Evolutionary conservation across 2,113 vertebrate genomes (phyloP).

Genomic region (Cathartes aura): DNA sequence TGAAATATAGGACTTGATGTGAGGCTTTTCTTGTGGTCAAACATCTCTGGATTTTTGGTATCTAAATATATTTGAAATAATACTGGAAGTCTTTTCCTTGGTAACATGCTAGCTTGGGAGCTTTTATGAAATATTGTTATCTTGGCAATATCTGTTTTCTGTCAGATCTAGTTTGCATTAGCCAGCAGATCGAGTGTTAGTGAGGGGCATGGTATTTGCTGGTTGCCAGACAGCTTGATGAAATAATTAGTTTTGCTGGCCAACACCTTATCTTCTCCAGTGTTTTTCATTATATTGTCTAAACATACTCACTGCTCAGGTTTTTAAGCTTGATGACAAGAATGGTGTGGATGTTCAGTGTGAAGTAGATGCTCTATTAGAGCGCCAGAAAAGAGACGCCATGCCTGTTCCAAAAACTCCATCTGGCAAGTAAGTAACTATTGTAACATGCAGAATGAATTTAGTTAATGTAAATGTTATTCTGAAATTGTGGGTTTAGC

Average conservation of each 20-base stretch:
- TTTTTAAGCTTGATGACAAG: constrained; percentile 95
- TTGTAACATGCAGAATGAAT: neutral
- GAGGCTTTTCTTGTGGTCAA: neutral
- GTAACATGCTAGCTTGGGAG: neutral
- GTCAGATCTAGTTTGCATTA: neutral
- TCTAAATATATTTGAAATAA: neutral
- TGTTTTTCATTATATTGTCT: neutral
- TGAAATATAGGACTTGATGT: neutral
- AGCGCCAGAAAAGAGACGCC: constrained; percentile 90
- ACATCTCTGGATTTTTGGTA: neutral
- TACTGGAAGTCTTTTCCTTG: neutral
- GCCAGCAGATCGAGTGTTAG: neutral
- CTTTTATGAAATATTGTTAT: neutral
- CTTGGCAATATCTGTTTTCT: neutral
- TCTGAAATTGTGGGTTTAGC: neutral
- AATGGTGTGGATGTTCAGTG: constrained; percentile 93
- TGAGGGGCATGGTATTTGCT: accelerated
- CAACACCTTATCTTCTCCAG: neutral
- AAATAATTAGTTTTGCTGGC: neutral
- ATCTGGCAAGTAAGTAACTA: constrained; percentile 78
- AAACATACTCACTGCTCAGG: constrained; percentile 64
- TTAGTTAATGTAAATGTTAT: accelerated
- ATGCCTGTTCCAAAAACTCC: constrained; percentile 80
- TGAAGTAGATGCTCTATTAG: constrained; percentile 91
- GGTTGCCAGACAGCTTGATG: neutral